These are phyloP conservation scores for Gambusia affinis DNA, from an alignment of 2,113 vertebrate species.

Conservation along the genomic window DNA sequence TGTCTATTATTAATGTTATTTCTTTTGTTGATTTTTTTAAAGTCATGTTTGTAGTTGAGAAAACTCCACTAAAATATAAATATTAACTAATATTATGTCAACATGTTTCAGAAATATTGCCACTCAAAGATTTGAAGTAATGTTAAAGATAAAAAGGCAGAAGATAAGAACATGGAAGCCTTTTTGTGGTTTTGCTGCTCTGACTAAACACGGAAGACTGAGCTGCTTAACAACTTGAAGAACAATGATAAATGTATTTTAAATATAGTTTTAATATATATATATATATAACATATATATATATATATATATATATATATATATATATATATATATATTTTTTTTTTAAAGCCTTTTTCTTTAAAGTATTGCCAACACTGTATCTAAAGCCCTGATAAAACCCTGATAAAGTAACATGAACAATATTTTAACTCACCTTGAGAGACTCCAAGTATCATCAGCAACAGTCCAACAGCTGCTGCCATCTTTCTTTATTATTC, in stretches of 20 bases:
- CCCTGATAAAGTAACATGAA: background rate
- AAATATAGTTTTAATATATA: background rate
- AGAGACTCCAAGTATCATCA: conserved; percentile 16
- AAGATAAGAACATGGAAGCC: background rate
- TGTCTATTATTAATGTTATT: too few relatives aligned
- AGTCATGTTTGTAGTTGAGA: too few relatives aligned
- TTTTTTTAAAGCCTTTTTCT: background rate
- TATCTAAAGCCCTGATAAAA: background rate
- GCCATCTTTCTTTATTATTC: conserved; percentile 10
- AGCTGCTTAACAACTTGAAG: background rate
- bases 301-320: too few relatives aligned
- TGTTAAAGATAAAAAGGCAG: background rate
- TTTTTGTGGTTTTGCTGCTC: background rate
- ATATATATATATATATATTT: too few relatives aligned
- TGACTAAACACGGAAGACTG: background rate
- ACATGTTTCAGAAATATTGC: too few relatives aligned
- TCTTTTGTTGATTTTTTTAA: too few relatives aligned
- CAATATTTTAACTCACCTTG: conserved; percentile 19
- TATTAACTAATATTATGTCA: too few relatives aligned
- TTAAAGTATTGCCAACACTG: background rate
- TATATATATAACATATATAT: too few relatives aligned
- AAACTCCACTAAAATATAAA: too few relatives aligned
- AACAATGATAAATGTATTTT: background rate
- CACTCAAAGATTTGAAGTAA: too few relatives aligned
- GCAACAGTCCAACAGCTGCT: conserved; percentile 16